phyloP scores from a whole-genome alignment of 2,888 invertebrate genomes.

The Ceratothoa steindachneri region DNA sequence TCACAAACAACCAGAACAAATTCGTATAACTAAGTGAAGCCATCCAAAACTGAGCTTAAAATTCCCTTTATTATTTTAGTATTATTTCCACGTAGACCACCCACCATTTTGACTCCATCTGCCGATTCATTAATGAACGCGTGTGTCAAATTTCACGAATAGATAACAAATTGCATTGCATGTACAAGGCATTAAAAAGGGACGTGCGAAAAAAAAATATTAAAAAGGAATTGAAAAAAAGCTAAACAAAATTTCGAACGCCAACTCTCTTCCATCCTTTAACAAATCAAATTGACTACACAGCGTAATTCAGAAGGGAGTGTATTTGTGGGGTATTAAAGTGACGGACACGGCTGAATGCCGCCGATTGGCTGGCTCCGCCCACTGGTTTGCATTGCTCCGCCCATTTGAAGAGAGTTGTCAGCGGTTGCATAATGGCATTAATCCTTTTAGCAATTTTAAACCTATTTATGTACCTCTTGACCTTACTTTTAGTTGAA shows the following conservation, averaged over 20 bases:
- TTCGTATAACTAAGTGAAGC: too few species aligned
- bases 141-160: too few species aligned
- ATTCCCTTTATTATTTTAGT: too few species aligned
- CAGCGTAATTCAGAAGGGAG: constrained; percentile 4
- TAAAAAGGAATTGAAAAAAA: background rate
- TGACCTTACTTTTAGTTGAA: background rate
- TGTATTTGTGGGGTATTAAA: constrained; percentile 10
- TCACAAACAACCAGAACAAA: too few species aligned
- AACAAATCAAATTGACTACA: constrained; percentile 12
- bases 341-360: background rate
- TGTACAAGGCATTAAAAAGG: background rate
- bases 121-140: too few species aligned
- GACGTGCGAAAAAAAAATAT: background rate
- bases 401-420: background rate
- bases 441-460: background rate
- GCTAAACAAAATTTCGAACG: background rate
- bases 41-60: too few species aligned
- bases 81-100: too few species aligned
- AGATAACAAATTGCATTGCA: background rate
- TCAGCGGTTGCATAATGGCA: background rate
- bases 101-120: too few species aligned
- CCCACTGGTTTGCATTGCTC: background rate
- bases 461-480: background rate
- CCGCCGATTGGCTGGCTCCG: background rate
- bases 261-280: constrained; percentile 1